Evolutionary conservation across 2,888 invertebrate species (phyloP).

Genomic region (Teinopalpus imperialis): DNA sequence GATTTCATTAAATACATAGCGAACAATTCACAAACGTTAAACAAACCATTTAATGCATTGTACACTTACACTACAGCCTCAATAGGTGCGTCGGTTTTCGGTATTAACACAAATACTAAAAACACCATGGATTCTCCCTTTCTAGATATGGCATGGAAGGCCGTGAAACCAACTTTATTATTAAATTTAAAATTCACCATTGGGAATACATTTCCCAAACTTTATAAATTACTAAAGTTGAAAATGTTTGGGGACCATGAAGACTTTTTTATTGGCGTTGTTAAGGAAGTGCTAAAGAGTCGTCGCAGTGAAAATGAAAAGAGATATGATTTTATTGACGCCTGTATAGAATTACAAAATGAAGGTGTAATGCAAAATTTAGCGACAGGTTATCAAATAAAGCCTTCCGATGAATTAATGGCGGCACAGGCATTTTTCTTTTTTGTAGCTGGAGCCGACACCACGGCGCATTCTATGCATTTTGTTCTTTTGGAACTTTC

Average conservation of each 20-base stretch:
- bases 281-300: constrained; percentile 47
- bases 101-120: constrained; percentile 54
- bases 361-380: constrained; percentile 30
- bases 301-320: constrained; percentile 35
- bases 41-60: constrained; percentile 46
- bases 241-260: constrained; percentile 52
- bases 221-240: constrained; percentile 44
- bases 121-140: constrained; percentile 61
- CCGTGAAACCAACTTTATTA: constrained; percentile 36
- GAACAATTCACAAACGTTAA: constrained; percentile 34
- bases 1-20: constrained; percentile 51
- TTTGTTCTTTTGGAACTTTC: constrained; percentile 54
- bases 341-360: constrained; percentile 35
- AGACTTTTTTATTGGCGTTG: constrained; percentile 52
- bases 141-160: constrained; percentile 49
- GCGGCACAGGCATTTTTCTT: constrained; percentile 72
- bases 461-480: constrained; percentile 53
- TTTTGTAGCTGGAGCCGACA: constrained; percentile 64
- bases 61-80: constrained; percentile 56
- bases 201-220: constrained; percentile 37
- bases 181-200: constrained; percentile 39
- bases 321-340: constrained; percentile 39
- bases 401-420: constrained; percentile 45
- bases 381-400: constrained; percentile 31
- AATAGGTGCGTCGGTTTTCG: constrained; percentile 64